Conservation (phyloP, 2,797 vertebrate species). For the Hybognathus amarus region DNA sequence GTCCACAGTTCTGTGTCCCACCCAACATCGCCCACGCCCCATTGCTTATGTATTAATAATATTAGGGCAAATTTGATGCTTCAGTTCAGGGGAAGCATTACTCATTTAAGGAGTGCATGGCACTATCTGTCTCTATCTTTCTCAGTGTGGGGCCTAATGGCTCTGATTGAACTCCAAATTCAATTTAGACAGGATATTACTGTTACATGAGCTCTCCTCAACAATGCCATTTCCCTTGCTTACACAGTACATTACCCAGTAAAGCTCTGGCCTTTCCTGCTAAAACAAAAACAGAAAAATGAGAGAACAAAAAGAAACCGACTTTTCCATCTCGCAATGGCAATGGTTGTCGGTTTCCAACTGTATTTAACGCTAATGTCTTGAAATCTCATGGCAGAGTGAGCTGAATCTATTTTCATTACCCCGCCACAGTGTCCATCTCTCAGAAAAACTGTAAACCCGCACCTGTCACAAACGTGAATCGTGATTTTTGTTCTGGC, state of each 20-base stretch:
- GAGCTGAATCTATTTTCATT: constrained; percentile 66
- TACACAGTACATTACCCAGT: constrained; percentile 89
- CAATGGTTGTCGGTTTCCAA: constrained; percentile 70
- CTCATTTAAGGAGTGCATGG: constrained; percentile 91
- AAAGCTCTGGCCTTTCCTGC: constrained; percentile 79
- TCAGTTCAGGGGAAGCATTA: constrained; percentile 87
- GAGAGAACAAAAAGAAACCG: constrained; percentile 45
- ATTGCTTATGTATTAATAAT: constrained; percentile 80
- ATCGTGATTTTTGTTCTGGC: not conserved
- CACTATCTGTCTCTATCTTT: constrained; percentile 92
- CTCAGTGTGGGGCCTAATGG: constrained; percentile 91
- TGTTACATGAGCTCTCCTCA: constrained; percentile 92
- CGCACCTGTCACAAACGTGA: not conserved
- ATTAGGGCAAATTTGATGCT: constrained; percentile 88
- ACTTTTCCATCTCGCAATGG: constrained; percentile 63
- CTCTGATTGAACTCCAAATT: constrained; percentile 96
- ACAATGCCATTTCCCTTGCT: constrained; percentile 93
- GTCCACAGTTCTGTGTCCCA: constrained; percentile 76
- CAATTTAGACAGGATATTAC: constrained; percentile 96
- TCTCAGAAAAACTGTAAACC: not conserved
- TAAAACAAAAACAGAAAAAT: constrained; percentile 49
- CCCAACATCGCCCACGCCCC: constrained; percentile 58
- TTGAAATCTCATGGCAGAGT: constrained; percentile 70
- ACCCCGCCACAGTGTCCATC: constrained; percentile 52
- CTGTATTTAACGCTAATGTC: constrained; percentile 71